Base-by-base conservation (phyloP, 2,888 invertebrate genomes). In the Clistopyga incitator region DNA sequence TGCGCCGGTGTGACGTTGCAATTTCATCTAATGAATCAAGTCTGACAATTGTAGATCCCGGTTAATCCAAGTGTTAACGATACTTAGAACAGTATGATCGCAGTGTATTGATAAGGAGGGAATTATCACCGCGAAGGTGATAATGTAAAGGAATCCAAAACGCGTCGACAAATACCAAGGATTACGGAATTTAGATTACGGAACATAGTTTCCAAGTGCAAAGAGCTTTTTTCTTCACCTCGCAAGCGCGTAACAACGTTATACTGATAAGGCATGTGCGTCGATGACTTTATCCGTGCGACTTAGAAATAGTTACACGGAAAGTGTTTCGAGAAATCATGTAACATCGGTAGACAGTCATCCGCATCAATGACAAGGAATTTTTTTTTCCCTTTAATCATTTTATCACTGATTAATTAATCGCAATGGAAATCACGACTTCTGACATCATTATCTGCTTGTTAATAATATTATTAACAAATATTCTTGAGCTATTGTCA, bases 1-100 rank as follows among this genome's bases (percentile, higher is more conserved):
- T 20, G 3, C n/a, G 13, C n/a, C 3, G 29, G 15, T 34, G 56
- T 77, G 67, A 77, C 77, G 68, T 77, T 68, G 52, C 18, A 10
- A 34, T 59, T 56, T 56, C 34, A 77, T 34, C 68, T 42, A 13
- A 56, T 59, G 77, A 59, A 70, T 50, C 47, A 61, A 70, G 47
- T 59, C 6, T 70, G 20, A 56, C 34, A 50, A 70, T 70, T 78
- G 47, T 18, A 29, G 50, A 78, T 52, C 50, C 13, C 45, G 6
- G 13, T 56, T 25, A 23, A 71, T 59, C 56, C 18, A 3, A 8
- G 29, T 34, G 13, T 13, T 38, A 18, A 25, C 10, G 13, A 56
- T 25, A 23, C 56, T 10, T 13, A 25, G 56, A 56, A 25, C 13
- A 56, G 25, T 56, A 25, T 38, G 25, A 72, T 72, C 50, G 8